Evolutionary conservation across 2,888 invertebrate species (phyloP).

Genomic region (Pardosa pseudoannulata): DNA sequence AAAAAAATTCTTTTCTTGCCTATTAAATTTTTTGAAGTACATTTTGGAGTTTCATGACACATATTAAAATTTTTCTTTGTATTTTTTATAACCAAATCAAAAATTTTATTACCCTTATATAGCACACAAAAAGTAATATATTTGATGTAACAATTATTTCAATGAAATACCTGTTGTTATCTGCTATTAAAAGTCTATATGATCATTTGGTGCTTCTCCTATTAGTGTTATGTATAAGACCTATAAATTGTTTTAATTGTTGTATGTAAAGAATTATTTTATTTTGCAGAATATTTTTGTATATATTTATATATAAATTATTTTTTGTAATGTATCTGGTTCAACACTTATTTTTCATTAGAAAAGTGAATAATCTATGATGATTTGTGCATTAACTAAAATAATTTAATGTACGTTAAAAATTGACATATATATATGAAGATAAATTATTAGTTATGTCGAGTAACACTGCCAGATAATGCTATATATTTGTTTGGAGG

Average conservation of each 20-base stretch:
- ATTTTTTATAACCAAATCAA: no score
- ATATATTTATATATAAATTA: constrained; percentile 52
- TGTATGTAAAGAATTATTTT: constrained; percentile 42
- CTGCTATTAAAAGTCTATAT: not conserved
- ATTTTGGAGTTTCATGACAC: no score
- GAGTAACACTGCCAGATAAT: constrained; percentile 60
- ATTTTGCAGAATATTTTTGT: constrained; percentile 53
- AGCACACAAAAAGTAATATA: no score
- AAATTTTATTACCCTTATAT: no score
- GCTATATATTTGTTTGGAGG: not conserved
- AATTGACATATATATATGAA: constrained; percentile 4
- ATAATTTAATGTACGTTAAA: not conserved
- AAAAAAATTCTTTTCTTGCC: no score
- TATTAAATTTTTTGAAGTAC: no score
- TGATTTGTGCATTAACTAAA: not conserved
- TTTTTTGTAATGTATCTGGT: constrained; percentile 36
- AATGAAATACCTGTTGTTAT: no score
- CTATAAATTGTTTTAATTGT: constrained; percentile 32
- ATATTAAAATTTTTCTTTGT: no score
- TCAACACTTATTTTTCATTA: constrained; percentile 1
- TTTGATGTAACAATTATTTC: no score
- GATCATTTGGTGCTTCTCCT: not conserved
- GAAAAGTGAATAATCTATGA: not conserved
- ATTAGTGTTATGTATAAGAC: constrained; percentile 1
- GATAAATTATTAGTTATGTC: not conserved